Evolutionary conservation across 1,140 invertebrate genomes (phyloP), one percentile per base, ranked within the genome.

Genomic region (Drosophila rhopaloa): DNA sequence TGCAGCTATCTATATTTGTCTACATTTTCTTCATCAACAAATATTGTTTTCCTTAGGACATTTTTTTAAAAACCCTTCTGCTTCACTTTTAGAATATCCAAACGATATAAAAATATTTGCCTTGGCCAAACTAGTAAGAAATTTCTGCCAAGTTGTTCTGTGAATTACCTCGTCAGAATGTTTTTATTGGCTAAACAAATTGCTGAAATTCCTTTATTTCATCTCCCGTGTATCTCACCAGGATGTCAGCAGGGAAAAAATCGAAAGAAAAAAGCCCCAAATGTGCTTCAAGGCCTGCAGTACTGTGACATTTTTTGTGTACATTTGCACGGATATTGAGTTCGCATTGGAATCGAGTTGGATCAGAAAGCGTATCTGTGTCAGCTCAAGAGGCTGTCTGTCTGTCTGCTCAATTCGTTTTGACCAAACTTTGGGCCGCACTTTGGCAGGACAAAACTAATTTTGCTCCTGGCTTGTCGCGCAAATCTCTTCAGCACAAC

Each of bases 401-500:
- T 24, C 24, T 27, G 44, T 57, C 66, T 68, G 68, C 27, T 46
- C 58, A 57, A 58, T 80, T 71, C 57, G 48, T 63, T 73, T 65
- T 53, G 40, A 24, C 43, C 60, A 66, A 66, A 44, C 56, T 75
- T 82, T 74, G 60, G 67, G 59, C 54, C 50, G 62, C 61, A 66
- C 68, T 51, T 53, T 40, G 35, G 24, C 41, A 57, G 40, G 24
- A 40, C 61, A 66, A 78, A 84, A 81, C 81, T 81, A 81, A 84
- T 84, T 85, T 85, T 77, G 62, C 66, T 68, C 46, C 46, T 71
- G 60, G 61, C 75, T 65, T 75, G 55, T 65, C 75, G 57, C 74
- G 57, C 47, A 59, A 73, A 56, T 48, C 62, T 70, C 44, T 38
- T 46, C 29, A 79, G 43, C 24, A 24, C 24, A 73, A 63, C 77